These are phyloP conservation scores for Cheracebus regulus DNA, from an alignment of 2,797 vertebrate species.

Conservation along the genomic window DNA sequence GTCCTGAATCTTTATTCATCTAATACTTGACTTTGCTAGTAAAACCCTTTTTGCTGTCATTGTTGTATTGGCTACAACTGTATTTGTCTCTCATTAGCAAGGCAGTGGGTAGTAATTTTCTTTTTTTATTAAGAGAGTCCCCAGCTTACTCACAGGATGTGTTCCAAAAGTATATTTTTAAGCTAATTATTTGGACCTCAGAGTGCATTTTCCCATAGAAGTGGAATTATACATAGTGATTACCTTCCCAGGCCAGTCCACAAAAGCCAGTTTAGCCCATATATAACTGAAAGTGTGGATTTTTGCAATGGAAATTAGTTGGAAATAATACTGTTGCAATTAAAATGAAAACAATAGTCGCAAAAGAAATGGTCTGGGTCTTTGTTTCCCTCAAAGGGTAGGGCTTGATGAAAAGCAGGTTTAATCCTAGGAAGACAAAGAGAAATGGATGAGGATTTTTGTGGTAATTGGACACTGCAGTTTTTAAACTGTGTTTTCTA, in stretches of 20 bases:
- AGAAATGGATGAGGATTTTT: constrained; percentile 29
- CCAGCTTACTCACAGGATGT: not conserved
- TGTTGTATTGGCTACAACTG: not conserved
- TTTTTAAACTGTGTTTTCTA: constrained; percentile 20
- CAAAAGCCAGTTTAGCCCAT: constrained; percentile 26
- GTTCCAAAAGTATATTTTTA: constrained; percentile 56
- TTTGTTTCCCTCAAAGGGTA: constrained; percentile 46
- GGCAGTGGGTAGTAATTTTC: constrained; percentile 32
- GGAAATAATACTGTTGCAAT: constrained; percentile 58
- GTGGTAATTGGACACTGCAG: constrained; percentile 2
- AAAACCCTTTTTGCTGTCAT: constrained; percentile 32
- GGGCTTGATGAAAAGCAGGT: constrained; percentile 54
- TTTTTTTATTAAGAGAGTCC: constrained; percentile 42
- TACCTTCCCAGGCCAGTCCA: constrained; percentile 28
- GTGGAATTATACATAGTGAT: not conserved
- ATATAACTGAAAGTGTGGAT: constrained; percentile 46
- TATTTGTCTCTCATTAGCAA: constrained; percentile 60
- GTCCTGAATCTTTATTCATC: constrained; percentile 20
- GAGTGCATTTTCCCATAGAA: constrained; percentile 52
- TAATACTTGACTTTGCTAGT: constrained; percentile 37
- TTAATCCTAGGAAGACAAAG: constrained; percentile 50
- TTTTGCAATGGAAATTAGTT: constrained; percentile 55
- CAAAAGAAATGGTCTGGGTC: constrained; percentile 53
- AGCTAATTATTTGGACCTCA: constrained; percentile 65
- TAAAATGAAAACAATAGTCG: constrained; percentile 60